Evolutionary conservation across 2,113 vertebrate genomes (phyloP).

Genomic region (Hymenochirus boettgeri): DNA sequence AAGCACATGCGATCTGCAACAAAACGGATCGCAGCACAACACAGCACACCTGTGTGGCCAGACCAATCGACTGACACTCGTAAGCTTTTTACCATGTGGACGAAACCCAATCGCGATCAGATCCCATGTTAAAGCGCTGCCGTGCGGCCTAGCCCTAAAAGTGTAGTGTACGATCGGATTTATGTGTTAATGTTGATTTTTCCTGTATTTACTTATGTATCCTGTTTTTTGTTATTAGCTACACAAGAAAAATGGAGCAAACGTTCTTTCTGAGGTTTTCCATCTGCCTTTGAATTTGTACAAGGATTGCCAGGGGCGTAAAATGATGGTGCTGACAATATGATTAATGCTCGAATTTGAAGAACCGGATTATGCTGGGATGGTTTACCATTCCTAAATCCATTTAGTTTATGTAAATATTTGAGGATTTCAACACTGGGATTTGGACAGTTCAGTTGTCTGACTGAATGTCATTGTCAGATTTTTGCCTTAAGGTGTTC

Average conservation of each 20-base stretch:
- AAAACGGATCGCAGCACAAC: too few relatives aligned
- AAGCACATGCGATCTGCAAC: too few relatives aligned
- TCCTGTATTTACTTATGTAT: too few relatives aligned
- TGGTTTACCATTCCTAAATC: constrained; percentile 34
- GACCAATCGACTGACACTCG: too few relatives aligned
- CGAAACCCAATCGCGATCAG: too few relatives aligned
- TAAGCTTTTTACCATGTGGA: too few relatives aligned
- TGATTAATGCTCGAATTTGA: constrained; percentile 31
- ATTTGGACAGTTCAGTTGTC: constrained; percentile 26
- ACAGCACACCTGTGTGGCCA: too few relatives aligned
- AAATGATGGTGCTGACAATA: constrained; percentile 18
- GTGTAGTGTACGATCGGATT: too few relatives aligned
- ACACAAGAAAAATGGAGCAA: not conserved
- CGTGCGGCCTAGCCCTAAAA: too few relatives aligned
- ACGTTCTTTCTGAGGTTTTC: constrained; percentile 10
- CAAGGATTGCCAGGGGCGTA: constrained; percentile 23
- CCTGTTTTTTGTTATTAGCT: not conserved
- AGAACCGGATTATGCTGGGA: constrained; percentile 20
- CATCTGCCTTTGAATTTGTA: constrained; percentile 26
- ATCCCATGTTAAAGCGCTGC: too few relatives aligned
- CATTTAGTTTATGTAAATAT: constrained; percentile 35
- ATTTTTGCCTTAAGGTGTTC: constrained; percentile 24
- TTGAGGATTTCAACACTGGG: constrained; percentile 5
- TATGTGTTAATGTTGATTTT: too few relatives aligned
- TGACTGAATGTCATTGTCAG: constrained; percentile 18